Evolutionary conservation across 2,888 invertebrate species (phyloP).

Genomic region (Nipponacmea schrenckii): DNA sequence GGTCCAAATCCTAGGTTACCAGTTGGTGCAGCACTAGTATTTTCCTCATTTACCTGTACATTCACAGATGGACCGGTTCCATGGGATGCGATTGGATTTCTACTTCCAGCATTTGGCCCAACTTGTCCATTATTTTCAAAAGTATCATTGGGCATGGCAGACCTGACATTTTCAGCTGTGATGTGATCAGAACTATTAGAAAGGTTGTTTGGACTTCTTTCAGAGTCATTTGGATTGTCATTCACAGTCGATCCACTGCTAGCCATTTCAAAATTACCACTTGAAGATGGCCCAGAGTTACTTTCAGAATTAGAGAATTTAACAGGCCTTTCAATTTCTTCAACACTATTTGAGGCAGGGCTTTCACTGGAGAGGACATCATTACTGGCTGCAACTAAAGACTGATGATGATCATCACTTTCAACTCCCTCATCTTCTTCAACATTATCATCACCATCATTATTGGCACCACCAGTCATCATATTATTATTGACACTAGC

Average conservation of each 20-base stretch:
- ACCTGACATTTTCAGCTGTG: neutral
- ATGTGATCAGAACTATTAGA: neutral
- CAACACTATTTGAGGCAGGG: neutral
- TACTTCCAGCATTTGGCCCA: constrained; percentile 7
- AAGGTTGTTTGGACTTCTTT: too few species aligned
- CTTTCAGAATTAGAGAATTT: neutral
- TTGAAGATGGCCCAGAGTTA: neutral
- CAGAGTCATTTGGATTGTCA: too few species aligned
- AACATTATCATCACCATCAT: too few species aligned
- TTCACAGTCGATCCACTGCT: too few species aligned
- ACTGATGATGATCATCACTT: neutral
- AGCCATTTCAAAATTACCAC: neutral
- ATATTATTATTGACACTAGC: constrained; percentile 3
- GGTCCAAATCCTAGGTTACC: too few species aligned
- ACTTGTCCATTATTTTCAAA: neutral
- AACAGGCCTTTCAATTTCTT: too few species aligned
- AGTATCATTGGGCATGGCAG: neutral
- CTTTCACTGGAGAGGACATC: neutral
- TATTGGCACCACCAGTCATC: neutral
- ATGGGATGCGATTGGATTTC: neutral
- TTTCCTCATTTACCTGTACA: constrained; percentile 7
- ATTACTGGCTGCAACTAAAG: neutral
- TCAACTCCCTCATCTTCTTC: too few species aligned
- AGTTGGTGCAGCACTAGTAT: too few species aligned
- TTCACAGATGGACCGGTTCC: neutral